Percentiles rank a stretch among this genome's conserved stretches.
These are phyloP conservation scores for Malacosoma neustria DNA, from an alignment of 2,888 invertebrate species.

Conservation along the genomic window DNA sequence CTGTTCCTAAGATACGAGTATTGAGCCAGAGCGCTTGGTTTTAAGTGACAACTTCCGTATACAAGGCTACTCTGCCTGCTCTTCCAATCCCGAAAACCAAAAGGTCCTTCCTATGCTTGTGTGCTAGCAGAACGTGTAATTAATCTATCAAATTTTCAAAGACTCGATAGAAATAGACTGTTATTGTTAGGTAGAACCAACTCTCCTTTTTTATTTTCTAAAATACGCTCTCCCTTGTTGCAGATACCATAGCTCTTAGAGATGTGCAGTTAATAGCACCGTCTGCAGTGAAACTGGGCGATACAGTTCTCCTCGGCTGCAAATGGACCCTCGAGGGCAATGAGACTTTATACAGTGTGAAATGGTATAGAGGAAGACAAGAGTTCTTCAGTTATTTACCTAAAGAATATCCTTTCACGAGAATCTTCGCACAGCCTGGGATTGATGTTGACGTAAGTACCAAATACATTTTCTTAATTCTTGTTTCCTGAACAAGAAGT, in stretches of 20 bases:
- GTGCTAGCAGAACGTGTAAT: too few relatives aligned
- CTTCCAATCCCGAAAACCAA: too few relatives aligned
- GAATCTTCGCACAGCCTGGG: constrained; percentile 81
- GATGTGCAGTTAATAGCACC: constrained; percentile 83
- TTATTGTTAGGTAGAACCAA: too few relatives aligned
- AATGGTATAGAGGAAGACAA: constrained; percentile 85
- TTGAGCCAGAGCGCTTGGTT: too few relatives aligned
- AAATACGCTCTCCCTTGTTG: constrained; percentile 25
- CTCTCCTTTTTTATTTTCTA: too few relatives aligned
- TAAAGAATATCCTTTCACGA: constrained; percentile 84
- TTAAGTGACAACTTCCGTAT: too few relatives aligned
- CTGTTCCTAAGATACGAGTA: too few relatives aligned
- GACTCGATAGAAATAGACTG: too few relatives aligned
- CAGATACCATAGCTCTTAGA: constrained; percentile 75
- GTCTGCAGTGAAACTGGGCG: constrained; percentile 80
- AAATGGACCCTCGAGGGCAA: constrained; percentile 81
- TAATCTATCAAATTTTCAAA: too few relatives aligned
- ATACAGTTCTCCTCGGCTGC: constrained; percentile 83
- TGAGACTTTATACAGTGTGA: constrained; percentile 84
- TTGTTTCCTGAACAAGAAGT: too few relatives aligned
- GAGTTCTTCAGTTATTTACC: constrained; percentile 89
- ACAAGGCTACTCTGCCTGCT: too few relatives aligned
- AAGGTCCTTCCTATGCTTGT: too few relatives aligned
- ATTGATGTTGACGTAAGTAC: constrained; percentile 83
- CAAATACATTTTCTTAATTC: neutral